Evolutionary conservation across 64 coral and sea anemone species (phyloP).

Genomic region (Stylophora pistillata): DNA sequence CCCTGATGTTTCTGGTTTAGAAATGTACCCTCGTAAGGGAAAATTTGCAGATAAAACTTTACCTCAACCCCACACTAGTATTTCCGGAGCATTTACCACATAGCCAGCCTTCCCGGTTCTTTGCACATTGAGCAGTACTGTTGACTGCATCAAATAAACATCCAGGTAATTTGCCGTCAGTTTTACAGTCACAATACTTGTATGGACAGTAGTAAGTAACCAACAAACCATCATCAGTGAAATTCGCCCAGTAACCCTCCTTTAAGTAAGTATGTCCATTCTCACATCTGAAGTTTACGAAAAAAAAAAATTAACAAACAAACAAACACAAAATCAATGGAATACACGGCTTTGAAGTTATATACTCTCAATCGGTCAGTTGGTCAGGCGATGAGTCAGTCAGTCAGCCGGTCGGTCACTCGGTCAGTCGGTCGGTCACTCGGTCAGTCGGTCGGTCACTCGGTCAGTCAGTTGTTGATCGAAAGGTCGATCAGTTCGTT

Average conservation of each 20-base stretch:
- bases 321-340: neutral
- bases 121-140: constrained; percentile 54
- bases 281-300: constrained; percentile 44
- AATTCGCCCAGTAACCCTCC: constrained; percentile 78
- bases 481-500: too few relatives aligned
- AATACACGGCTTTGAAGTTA: too few relatives aligned
- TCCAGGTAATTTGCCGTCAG: constrained; percentile 24
- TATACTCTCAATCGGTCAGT: too few relatives aligned
- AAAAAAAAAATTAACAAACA: neutral
- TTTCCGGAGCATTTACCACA: constrained; percentile 75
- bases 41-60: neutral
- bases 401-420: too few relatives aligned
- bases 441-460: too few relatives aligned
- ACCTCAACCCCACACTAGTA: constrained; percentile 70
- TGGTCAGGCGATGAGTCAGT: too few relatives aligned
- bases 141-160: constrained; percentile 64
- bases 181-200: constrained; percentile 71
- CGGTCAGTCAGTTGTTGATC: too few relatives aligned
- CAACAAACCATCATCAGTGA: constrained; percentile 27
- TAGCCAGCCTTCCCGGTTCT: constrained; percentile 60
- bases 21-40: neutral
- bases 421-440: too few relatives aligned
- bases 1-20: too few relatives aligned
- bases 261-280: constrained; percentile 58
- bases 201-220: constrained; percentile 79